These are phyloP conservation scores for Aramus guarauna DNA, from an alignment of 2,113 vertebrate genomes.

Conservation along the genomic window DNA sequence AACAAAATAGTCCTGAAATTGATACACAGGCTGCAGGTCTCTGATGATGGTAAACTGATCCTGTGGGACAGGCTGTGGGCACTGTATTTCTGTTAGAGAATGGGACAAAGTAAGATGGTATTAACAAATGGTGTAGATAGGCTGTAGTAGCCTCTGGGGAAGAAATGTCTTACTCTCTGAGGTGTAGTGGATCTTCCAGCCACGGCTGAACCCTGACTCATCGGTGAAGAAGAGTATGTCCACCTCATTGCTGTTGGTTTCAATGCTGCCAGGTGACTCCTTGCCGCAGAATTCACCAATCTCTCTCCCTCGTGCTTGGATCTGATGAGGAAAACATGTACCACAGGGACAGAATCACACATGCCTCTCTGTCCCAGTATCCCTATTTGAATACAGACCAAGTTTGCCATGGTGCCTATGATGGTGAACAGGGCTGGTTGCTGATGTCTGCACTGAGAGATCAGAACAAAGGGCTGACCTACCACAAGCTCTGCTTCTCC, in stretches of 20 bases:
- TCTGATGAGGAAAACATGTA: slow-evolving; percentile 28
- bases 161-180: slow-evolving; percentile 64
- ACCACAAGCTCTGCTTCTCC: neutral
- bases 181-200: slow-evolving; percentile 79
- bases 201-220: slow-evolving; percentile 76
- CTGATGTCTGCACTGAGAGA: neutral
- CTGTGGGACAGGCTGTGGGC: slow-evolving; percentile 68
- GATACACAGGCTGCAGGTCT: slow-evolving; percentile 67
- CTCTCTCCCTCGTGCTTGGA: slow-evolving; percentile 56
- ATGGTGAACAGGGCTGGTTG: neutral
- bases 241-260: slow-evolving; percentile 73
- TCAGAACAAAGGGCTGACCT: neutral
- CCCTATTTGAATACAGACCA: neutral
- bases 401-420: neutral
- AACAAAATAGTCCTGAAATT: slow-evolving; percentile 74
- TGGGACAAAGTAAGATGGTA: neutral
- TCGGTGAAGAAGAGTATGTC: slow-evolving; percentile 77
- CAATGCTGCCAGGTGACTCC: slow-evolving; percentile 57
- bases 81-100: slow-evolving; percentile 67
- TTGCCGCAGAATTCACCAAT: slow-evolving; percentile 74
- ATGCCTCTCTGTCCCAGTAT: neutral
- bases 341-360: neutral
- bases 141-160: neutral
- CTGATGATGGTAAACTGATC: slow-evolving; percentile 76
- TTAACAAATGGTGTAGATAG: neutral